phyloP scores from a whole-genome alignment of 2,113 vertebrate species.

The Lynx canadensis region DNA sequence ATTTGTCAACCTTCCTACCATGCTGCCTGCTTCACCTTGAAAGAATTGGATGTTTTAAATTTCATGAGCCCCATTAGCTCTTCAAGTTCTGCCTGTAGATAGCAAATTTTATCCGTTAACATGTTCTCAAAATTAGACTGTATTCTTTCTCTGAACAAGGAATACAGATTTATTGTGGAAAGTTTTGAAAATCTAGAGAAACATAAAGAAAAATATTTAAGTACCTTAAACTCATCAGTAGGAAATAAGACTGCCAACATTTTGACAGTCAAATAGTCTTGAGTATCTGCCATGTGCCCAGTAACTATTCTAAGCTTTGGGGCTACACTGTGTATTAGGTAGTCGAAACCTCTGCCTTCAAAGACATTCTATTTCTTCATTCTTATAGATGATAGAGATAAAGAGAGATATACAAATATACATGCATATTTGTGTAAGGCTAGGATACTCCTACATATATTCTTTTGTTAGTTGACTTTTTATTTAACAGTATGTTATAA shows the following conservation, averaged over 20 bases:
- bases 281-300: neutral
- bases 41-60: neutral
- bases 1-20: neutral
- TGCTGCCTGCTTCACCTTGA: neutral
- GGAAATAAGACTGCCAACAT: conserved; percentile 9
- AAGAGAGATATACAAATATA: neutral
- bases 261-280: neutral
- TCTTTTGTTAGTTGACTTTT: conserved; percentile 52
- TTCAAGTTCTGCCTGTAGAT: neutral
- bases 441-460: neutral
- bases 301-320: neutral
- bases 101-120: conserved; percentile 13
- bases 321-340: neutral
- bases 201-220: neutral
- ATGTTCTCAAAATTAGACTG: conserved; percentile 40
- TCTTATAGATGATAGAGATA: neutral
- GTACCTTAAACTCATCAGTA: neutral
- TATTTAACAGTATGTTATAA: conserved; percentile 36
- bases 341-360: neutral
- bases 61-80: neutral
- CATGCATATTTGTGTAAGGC: neutral
- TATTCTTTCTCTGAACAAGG: conserved; percentile 31
- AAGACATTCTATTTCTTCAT: neutral
- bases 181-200: conserved; percentile 16
- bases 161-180: conserved; percentile 7